Base-by-base conservation (phyloP, 2,888 invertebrate genomes). In the Cephus spinipes region DNA sequence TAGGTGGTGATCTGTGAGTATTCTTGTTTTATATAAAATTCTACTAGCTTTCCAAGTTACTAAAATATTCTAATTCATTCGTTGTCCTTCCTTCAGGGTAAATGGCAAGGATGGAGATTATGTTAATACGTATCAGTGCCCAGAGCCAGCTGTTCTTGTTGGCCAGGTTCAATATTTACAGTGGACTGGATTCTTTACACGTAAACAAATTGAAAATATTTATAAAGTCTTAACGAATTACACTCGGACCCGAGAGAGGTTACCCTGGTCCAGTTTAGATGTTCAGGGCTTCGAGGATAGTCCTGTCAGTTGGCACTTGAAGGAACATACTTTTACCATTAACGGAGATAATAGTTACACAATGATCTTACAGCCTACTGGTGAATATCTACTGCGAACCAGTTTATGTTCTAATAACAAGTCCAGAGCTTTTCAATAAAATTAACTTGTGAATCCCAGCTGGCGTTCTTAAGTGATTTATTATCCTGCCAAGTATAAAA, bases 261-360 rank as follows among this genome's bases (percentile, higher is more conserved):
- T 91, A 77, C 90, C 92, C 3, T 94, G 94, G 94, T 86, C 89
- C 73, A 92, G 93, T 73, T 84, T 94, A 73, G 92, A 93, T 82
- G 92, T 94, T 11, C 93, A 94, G 85, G 94, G 94, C 69, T 94
- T 94, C 87, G 91, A 92, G 3, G 94, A 94, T 85, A 89, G 92
- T 78, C 93, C 93, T 23, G 88, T 93, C 1, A 92, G 91, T 78
- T 94, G 93, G 92, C 87, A 87, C 78, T 85, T 90, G 73, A 89
- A 92, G 73, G 93, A 93, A 85, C 92, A 94, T 83, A 89, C 89
- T 80, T 93, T 91, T 83, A 91, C 89, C 78, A 90, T 90, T 1
- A 92, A 92, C 83, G 93, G 93, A 74, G 93, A 93, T 83, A 93
- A 93, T 85, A 92, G 92, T 77, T 93, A 92, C 80, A 90, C 92